These are phyloP conservation scores for Zaprionus camerounensis DNA, from an alignment of 1,140 invertebrate genomes.

Conservation along the genomic window DNA sequence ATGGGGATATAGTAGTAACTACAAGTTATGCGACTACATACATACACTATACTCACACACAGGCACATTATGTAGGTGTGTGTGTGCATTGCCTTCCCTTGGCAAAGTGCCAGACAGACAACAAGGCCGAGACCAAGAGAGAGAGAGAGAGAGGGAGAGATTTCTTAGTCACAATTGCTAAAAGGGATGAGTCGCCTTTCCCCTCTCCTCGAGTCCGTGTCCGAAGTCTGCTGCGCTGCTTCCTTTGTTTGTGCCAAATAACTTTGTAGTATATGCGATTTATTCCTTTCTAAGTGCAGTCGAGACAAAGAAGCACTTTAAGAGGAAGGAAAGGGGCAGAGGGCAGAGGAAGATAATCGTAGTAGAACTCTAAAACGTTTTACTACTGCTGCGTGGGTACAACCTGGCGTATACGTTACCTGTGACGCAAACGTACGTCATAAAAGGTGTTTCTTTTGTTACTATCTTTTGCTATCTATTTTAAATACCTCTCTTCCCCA, in stretches of 20 bases:
- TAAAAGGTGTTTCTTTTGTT: background rate
- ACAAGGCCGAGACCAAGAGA: constrained; percentile 21
- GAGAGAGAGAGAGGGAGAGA: background rate
- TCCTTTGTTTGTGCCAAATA: constrained; percentile 31
- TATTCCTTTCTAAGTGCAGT: constrained; percentile 28
- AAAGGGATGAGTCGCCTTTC: constrained; percentile 1
- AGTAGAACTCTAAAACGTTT: background rate
- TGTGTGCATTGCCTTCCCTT: background rate
- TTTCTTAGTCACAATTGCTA: constrained; percentile 23
- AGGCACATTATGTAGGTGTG: background rate
- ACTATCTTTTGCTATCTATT: constrained; percentile 8
- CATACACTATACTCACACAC: background rate
- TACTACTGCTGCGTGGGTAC: background rate
- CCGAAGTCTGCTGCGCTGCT: background rate
- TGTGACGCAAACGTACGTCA: constrained; percentile 3
- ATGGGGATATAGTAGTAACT: constrained; percentile 13
- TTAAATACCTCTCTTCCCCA: background rate
- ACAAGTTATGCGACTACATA: background rate
- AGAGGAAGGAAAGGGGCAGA: background rate
- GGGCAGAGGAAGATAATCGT: background rate
- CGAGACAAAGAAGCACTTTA: background rate
- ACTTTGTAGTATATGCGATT: constrained; percentile 11
- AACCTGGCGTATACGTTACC: constrained; percentile 1
- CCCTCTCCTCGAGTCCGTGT: background rate
- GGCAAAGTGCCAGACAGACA: constrained; percentile 36